Percentiles rank a stretch among this genome's conserved stretches.
Conservation (phyloP, 2,113 vertebrate species). For the Platichthys flesus region DNA sequence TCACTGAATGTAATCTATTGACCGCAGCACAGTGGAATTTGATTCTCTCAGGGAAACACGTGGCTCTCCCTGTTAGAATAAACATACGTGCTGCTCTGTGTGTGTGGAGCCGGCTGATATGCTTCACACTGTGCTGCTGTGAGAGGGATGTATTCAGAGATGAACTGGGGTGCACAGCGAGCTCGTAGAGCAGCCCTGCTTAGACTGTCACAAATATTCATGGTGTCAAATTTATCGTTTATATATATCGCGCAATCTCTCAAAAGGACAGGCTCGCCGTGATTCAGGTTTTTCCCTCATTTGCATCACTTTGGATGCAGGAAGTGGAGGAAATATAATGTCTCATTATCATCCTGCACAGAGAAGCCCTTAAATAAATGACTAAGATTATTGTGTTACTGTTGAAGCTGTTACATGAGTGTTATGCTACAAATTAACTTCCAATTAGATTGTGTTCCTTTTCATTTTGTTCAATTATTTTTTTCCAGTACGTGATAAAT, state of each 20-base stretch:
- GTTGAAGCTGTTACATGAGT: no score
- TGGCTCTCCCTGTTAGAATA: slow-evolving; percentile 45
- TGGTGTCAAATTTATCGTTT: slow-evolving; percentile 11
- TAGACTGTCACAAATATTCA: slow-evolving; percentile 18
- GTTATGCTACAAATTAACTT: no score
- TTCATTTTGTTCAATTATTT: no score
- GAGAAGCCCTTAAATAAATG: neutral
- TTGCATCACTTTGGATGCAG: slow-evolving; percentile 15
- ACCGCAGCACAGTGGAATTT: slow-evolving; percentile 43
- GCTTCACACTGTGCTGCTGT: slow-evolving; percentile 3
- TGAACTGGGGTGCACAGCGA: neutral
- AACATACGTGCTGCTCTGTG: slow-evolving; percentile 42
- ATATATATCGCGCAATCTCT: slow-evolving; percentile 3
- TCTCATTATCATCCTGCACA: neutral
- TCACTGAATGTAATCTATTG: slow-evolving; percentile 44
- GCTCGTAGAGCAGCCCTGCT: slow-evolving; percentile 6
- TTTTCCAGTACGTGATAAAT: no score
- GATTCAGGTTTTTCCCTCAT: slow-evolving; percentile 8
- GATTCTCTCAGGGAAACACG: slow-evolving; percentile 38
- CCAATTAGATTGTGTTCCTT: no score
- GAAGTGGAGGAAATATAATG: neutral
- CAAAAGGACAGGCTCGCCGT: neutral
- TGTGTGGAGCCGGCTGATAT: slow-evolving; percentile 25
- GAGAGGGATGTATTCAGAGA: slow-evolving; percentile 42
- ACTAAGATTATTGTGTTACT: no score